Conservation (phyloP, 2,797 vertebrate species). For the Sebastes variabilis region DNA sequence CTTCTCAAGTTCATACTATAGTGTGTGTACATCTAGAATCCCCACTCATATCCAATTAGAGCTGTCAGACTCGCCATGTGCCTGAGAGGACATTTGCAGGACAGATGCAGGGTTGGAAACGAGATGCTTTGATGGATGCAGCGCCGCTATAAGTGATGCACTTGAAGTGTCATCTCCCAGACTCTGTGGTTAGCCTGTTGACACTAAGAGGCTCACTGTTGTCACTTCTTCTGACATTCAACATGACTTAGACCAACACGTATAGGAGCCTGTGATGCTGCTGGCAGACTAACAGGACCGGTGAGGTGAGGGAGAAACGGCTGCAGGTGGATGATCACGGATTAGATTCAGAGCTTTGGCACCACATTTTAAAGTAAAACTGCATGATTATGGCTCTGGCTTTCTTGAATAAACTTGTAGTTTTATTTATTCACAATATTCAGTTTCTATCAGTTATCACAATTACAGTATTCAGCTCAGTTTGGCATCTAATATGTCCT, state of each 20-base stretch:
- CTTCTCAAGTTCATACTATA: background rate
- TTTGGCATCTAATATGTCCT: background rate
- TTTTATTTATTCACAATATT: background rate
- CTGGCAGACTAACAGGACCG: constrained; percentile 11
- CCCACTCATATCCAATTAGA: background rate
- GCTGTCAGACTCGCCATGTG: background rate
- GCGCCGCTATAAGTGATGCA: background rate
- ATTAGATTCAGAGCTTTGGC: background rate
- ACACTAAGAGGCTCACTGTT: background rate
- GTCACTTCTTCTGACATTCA: constrained; percentile 1
- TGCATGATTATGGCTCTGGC: background rate
- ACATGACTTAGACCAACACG: background rate
- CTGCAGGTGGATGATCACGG: constrained; percentile 2
- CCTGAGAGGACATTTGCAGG: background rate
- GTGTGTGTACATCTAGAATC: background rate
- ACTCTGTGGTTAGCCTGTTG: background rate
- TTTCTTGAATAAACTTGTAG: background rate
- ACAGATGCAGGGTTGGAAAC: background rate
- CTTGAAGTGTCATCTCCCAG: constrained; percentile 3
- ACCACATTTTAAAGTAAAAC: background rate
- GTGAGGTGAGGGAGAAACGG: background rate
- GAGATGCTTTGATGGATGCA: background rate
- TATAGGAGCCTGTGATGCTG: constrained; percentile 1
- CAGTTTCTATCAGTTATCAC: background rate
- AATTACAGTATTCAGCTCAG: background rate